phyloP scores from a whole-genome alignment of 2,888 invertebrate species.

The Noctua janthe region DNA sequence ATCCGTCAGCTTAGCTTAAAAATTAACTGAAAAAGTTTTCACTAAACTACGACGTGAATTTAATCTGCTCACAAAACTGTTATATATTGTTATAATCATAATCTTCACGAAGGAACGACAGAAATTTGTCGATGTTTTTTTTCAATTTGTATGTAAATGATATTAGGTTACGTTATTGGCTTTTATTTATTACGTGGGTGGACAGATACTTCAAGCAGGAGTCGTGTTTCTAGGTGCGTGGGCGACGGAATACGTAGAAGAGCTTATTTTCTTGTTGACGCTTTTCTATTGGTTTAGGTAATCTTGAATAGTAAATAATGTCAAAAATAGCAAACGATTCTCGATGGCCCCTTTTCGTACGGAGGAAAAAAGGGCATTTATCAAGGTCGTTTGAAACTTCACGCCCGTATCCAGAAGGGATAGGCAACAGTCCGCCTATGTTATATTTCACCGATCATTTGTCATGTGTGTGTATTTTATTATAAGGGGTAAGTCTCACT shows the following conservation, averaged over 20 bases:
- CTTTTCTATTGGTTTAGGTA: not conserved
- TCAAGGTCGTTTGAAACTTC: not conserved
- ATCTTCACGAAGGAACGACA: not conserved
- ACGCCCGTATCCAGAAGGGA: not conserved
- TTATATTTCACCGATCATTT: not conserved
- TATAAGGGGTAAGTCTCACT: not conserved
- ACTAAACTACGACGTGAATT: not conserved
- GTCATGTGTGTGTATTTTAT: not conserved
- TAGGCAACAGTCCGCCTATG: not conserved
- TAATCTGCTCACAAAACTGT: not conserved
- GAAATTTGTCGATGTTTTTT: not conserved
- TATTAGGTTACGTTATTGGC: constrained; percentile 2
- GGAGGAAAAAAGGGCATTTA: not conserved
- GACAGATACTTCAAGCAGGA: not conserved
- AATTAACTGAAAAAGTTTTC: not conserved
- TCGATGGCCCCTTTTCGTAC: not conserved
- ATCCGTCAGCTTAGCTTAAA: not conserved
- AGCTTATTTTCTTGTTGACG: constrained; percentile 6
- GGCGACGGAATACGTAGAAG: not conserved
- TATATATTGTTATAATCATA: not conserved
- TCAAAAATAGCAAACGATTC: not conserved
- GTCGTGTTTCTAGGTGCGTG: constrained; percentile 4
- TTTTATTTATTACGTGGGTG: constrained; percentile 12
- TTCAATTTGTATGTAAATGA: not conserved
- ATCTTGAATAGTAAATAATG: not conserved